Base-by-base conservation (phyloP, 2,888 invertebrate genomes). In the Lagria hirta region DNA sequence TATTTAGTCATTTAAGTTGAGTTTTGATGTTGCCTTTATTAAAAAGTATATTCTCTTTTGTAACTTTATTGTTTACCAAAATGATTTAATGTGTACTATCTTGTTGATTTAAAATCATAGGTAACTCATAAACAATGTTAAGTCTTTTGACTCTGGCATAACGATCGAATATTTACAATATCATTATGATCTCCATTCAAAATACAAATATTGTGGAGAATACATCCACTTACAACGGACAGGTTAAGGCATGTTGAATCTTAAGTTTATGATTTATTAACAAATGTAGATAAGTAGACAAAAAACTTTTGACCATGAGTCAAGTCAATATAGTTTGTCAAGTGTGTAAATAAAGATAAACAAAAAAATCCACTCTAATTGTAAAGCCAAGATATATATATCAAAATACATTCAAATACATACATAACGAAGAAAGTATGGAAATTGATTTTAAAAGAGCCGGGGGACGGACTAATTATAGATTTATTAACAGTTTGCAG, bases 211-310 rank as follows among this genome's bases (percentile, higher is more conserved):
- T n/a, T n/a, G n/a, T n/a, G n/a, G n/a, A n/a, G n/a, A n/a, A n/a
- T n/a, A n/a, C n/a, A n/a, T n/a, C n/a, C n/a, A n/a, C n/a, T n/a
- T n/a, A n/a, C n/a, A n/a, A n/a, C n/a, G 14, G 29, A 29, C 29
- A 29, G 29, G 14, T 29, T 29, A 16, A 29, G 26, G 26, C 26
- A 26, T 14, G 12, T 27, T 27, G 27, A 27, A 27, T 27, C 30
- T 30, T 30, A 11, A 30, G 10, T 30, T 30, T n/a, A n/a, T 30
- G 18, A 30, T 30, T 30, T 30, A 30, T 30, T 30, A 30, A 30
- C 16, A 30, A 30, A 30, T 30, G 30, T 30, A 30, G 30, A 30
- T 30, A 30, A 30, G 17, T 30, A 17, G 14, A 15, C 18, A 29
- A 29, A 29, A 29, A 29, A 29, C 14, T 17, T 29, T 29, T 29